Evolutionary conservation across 2,113 vertebrate species (phyloP).

Genomic region (Macquaria ambigua): DNA sequence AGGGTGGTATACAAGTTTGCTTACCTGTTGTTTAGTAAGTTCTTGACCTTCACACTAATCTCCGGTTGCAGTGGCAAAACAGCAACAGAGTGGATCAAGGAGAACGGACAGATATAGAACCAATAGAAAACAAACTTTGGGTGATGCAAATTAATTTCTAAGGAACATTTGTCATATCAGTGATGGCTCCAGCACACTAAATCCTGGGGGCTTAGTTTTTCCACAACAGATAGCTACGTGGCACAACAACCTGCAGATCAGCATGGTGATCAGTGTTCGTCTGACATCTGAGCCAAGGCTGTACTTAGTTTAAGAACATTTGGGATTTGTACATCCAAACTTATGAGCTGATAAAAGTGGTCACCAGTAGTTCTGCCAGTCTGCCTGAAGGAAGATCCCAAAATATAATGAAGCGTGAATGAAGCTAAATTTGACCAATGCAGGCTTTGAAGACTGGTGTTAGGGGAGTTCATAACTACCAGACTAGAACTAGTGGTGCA

Average conservation of each 20-base stretch:
- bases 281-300: slow-evolving; percentile 13
- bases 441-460: neutral
- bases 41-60: neutral
- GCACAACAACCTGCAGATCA: neutral
- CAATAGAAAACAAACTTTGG: neutral
- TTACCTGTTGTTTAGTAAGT: neutral
- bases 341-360: neutral
- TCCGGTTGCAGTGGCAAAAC: neutral
- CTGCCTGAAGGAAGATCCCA: neutral
- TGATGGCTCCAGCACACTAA: slow-evolving; percentile 18
- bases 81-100: neutral
- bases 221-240: slow-evolving; percentile 18
- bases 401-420: neutral
- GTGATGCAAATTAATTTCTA: neutral
- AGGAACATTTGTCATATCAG: neutral
- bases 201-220: slow-evolving; percentile 38
- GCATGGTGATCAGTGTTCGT: neutral
- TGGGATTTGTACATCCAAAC: neutral
- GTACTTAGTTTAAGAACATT: neutral
- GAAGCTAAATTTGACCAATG: neutral
- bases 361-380: neutral
- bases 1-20: neutral
- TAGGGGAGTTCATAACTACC: neutral
- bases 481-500: neutral
- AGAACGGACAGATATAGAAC: neutral